These are phyloP conservation scores for Lochmaea crataegi DNA, from an alignment of 2,888 invertebrate genomes.

Conservation along the genomic window DNA sequence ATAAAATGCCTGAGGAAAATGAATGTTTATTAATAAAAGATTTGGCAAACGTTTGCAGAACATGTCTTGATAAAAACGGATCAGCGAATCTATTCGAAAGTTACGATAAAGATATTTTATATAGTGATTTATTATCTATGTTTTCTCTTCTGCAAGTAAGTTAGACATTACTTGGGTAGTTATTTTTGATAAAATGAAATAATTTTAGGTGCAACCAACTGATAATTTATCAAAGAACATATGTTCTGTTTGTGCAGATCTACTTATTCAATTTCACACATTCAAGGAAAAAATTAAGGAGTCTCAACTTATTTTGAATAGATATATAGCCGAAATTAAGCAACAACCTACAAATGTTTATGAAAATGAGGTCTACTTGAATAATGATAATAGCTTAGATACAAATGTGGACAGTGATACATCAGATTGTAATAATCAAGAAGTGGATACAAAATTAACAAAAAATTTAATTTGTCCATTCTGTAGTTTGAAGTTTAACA, in stretches of 20 bases:
- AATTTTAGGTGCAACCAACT: conserved; percentile 34
- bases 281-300: conserved; percentile 38
- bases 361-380: no score
- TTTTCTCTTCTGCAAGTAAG: conserved; percentile 35
- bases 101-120: conserved; percentile 30
- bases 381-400: conserved; percentile 9
- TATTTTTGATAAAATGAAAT: conserved; percentile 10
- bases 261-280: conserved; percentile 37
- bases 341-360: conserved; percentile 4
- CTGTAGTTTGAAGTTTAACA: conserved; percentile 38
- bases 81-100: conserved; percentile 34
- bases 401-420: conserved; percentile 12
- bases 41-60: conserved; percentile 32
- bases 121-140: conserved; percentile 34
- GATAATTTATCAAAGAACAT: conserved; percentile 41
- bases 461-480: conserved; percentile 38
- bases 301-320: conserved; percentile 35
- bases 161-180: conserved; percentile 6
- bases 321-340: conserved; percentile 14
- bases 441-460: background rate
- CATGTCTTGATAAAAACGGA: conserved; percentile 36
- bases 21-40: conserved; percentile 16
- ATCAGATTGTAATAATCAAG: background rate
- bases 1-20: background rate
- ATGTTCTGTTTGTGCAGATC: conserved; percentile 36